Percentiles rank a stretch among this genome's conserved stretches.
Conservation (phyloP, 2,113 vertebrate genomes). For the Periophthalmodon schlosseri region DNA sequence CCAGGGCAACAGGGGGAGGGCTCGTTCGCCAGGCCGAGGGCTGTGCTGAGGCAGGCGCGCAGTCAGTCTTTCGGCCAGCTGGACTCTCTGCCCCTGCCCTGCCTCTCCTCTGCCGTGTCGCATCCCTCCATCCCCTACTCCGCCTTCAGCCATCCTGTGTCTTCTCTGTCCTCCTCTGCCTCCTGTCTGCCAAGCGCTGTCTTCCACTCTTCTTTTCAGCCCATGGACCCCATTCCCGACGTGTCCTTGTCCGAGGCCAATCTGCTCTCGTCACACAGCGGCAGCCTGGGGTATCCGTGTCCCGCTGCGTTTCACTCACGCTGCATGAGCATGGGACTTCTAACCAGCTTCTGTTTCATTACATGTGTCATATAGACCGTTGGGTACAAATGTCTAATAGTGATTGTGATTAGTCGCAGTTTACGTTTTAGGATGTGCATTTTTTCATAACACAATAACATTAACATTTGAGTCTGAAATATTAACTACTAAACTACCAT, state of each 20-base stretch:
- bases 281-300: conserved; percentile 86
- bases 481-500: too few relatives aligned
- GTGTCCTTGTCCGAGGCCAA: conserved; percentile 83
- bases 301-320: conserved; percentile 54
- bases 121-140: conserved; percentile 74
- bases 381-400: neutral
- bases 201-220: conserved; percentile 89
- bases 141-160: conserved; percentile 63
- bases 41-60: conserved; percentile 81
- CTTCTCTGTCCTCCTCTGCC: conserved; percentile 60
- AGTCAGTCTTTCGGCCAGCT: conserved; percentile 87
- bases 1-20: conserved; percentile 78
- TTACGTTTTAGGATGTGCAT: too few relatives aligned
- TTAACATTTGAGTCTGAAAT: too few relatives aligned
- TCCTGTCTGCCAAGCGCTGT: conserved; percentile 71
- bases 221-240: conserved; percentile 90
- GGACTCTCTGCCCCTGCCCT: conserved; percentile 79
- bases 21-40: conserved; percentile 74
- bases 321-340: conserved; percentile 59
- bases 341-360: conserved; percentile 13
- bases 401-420: neutral
- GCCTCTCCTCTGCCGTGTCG: conserved; percentile 75
- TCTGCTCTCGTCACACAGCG: conserved; percentile 73
- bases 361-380: neutral
- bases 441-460: too few relatives aligned